Evolutionary conservation across 2,797 vertebrate species (phyloP).

Genomic region (Hafferia zeledoni): DNA sequence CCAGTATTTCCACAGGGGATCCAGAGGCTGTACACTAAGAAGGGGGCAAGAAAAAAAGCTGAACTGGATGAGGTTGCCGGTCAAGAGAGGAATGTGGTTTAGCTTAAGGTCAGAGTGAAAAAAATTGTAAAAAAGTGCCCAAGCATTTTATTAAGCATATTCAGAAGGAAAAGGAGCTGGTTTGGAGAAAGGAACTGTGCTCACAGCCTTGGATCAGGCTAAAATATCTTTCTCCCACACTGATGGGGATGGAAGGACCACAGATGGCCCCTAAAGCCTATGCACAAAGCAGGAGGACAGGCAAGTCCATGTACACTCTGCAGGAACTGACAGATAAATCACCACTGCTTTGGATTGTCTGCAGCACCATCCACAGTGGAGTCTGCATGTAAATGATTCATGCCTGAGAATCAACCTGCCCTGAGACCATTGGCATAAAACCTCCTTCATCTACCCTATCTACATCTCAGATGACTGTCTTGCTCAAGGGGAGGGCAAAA

Average conservation of each 20-base stretch:
- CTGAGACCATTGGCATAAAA: neutral
- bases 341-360: neutral
- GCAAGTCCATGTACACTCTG: neutral
- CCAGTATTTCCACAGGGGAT: neutral
- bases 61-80: neutral
- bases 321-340: neutral
- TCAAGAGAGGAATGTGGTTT: neutral
- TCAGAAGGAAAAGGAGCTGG: neutral
- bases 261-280: neutral
- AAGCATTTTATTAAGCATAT: neutral
- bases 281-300: neutral
- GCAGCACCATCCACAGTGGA: neutral
- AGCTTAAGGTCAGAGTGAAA: neutral
- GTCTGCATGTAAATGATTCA: neutral
- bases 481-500: neutral
- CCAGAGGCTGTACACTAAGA: neutral
- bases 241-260: neutral
- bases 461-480: neutral
- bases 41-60: neutral
- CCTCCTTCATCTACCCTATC: neutral
- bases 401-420: neutral
- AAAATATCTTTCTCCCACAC: neutral
- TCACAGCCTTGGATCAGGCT: neutral
- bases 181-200: neutral
- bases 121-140: neutral